phyloP scores from a whole-genome alignment of 2,888 invertebrate genomes.

The Pammene aurita region DNA sequence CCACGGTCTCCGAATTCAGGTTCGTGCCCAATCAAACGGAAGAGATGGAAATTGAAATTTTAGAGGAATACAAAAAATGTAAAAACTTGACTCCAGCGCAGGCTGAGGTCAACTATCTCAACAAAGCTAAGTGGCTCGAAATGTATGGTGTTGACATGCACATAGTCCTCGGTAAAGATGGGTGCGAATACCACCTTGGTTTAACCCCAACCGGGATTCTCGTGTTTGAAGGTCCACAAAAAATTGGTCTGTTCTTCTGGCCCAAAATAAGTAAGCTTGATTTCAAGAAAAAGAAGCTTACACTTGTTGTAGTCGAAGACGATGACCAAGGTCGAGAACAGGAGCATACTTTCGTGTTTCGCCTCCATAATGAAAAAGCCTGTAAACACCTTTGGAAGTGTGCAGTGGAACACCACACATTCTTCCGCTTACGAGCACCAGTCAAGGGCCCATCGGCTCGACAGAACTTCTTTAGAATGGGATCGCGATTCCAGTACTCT shows the following conservation, averaged over 20 bases:
- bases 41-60: conserved; percentile 96
- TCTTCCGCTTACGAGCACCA: conserved; percentile 96
- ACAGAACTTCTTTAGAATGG: conserved; percentile 99
- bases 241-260: conserved; percentile 99
- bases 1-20: conserved; percentile 98
- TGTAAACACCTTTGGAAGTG: conserved; percentile 99
- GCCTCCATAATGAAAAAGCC: conserved; percentile 97
- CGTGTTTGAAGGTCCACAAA: conserved; percentile 97
- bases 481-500: conserved; percentile 96
- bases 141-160: conserved; percentile 99
- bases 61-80: conserved; percentile 95
- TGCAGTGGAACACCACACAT: conserved; percentile 99
- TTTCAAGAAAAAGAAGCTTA: conserved; percentile 98
- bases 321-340: conserved; percentile 98
- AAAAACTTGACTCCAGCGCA: conserved; percentile 96
- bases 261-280: conserved; percentile 99
- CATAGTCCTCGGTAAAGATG: conserved; percentile 97
- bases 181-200: conserved; percentile 97
- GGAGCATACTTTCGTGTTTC: conserved; percentile 99
- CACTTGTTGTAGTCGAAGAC: conserved; percentile 98
- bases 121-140: conserved; percentile 98
- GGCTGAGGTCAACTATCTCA: conserved; percentile 96
- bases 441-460: conserved; percentile 94
- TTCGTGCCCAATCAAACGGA: conserved; percentile 98
- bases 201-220: conserved; percentile 99